Conservation (phyloP, 2,113 vertebrate species). For the Entomyzon cyanotis region DNA sequence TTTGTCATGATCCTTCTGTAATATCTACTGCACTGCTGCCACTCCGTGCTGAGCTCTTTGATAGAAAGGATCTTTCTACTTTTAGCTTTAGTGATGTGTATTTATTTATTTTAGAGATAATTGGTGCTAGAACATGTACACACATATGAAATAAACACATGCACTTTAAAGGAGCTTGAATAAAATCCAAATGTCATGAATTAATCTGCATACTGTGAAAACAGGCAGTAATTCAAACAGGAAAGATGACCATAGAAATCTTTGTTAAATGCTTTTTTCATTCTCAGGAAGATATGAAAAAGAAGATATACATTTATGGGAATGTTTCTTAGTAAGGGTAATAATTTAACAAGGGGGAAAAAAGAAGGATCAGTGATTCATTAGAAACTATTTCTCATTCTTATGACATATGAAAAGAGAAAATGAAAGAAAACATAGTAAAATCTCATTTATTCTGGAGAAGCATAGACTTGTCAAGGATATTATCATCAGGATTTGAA, state of each 20-base stretch:
- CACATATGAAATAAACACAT: background rate
- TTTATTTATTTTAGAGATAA: background rate
- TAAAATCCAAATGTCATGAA: background rate
- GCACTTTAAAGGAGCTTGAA: background rate
- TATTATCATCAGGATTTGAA: constrained; percentile 45
- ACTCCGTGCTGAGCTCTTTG: background rate
- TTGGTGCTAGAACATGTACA: background rate
- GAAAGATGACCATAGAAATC: background rate
- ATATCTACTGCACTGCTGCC: background rate
- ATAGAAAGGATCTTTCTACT: background rate
- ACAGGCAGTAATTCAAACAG: background rate
- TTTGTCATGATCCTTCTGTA: background rate
- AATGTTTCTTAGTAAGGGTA: background rate
- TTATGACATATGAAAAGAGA: constrained; percentile 12
- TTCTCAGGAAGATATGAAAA: background rate
- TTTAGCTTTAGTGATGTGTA: background rate
- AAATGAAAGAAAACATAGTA: constrained; percentile 43
- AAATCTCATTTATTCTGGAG: constrained; percentile 40
- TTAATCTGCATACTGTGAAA: background rate
- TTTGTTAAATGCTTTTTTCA: background rate
- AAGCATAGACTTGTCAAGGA: constrained; percentile 22
- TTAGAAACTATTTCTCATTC: constrained; percentile 26
- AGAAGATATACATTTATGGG: background rate
- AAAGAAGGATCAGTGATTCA: constrained; percentile 17
- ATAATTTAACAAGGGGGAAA: background rate